Evolutionary conservation across 2,113 vertebrate species (phyloP).

Genomic region (Rhegmatorhina hoffmannsi): DNA sequence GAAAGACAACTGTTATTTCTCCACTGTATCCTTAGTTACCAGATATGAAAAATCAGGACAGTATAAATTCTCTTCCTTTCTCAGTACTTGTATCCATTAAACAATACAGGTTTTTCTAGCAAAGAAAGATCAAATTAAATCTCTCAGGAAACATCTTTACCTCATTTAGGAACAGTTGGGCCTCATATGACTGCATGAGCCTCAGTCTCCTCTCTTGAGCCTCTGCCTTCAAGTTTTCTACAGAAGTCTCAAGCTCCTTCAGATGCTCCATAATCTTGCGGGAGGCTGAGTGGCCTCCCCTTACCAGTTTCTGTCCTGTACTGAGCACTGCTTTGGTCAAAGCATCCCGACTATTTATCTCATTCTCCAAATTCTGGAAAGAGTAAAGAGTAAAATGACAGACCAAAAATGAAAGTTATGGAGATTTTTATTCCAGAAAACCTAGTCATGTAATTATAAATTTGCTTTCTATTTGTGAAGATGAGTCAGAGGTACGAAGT

Average conservation of each 20-base stretch:
- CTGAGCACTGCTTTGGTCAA: conserved; percentile 81
- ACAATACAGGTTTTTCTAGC: not conserved
- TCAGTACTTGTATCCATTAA: not conserved
- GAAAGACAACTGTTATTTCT: not conserved
- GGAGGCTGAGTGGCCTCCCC: conserved; percentile 80
- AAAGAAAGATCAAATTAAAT: not conserved
- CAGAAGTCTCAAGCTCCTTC: conserved; percentile 76
- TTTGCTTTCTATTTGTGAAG: not conserved
- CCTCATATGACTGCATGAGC: conserved; percentile 81
- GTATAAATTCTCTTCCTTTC: not conserved
- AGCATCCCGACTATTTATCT: conserved; percentile 78
- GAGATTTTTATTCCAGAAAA: not conserved
- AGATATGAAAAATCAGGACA: not conserved
- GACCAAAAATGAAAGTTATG: not conserved
- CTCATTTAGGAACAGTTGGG: conserved; percentile 83
- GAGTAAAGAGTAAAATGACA: not conserved
- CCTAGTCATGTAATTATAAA: not conserved
- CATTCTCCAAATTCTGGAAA: conserved; percentile 81
- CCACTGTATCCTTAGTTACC: not conserved
- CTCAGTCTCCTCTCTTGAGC: conserved; percentile 65
- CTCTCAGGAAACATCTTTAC: conserved; percentile 54
- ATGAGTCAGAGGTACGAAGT: not conserved
- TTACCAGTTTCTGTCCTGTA: conserved; percentile 81
- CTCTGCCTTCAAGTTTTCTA: conserved; percentile 74
- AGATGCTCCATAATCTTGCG: conserved; percentile 75